phyloP scores from a whole-genome alignment of 1,140 invertebrate species.

The Coenobita brevimanus region DNA sequence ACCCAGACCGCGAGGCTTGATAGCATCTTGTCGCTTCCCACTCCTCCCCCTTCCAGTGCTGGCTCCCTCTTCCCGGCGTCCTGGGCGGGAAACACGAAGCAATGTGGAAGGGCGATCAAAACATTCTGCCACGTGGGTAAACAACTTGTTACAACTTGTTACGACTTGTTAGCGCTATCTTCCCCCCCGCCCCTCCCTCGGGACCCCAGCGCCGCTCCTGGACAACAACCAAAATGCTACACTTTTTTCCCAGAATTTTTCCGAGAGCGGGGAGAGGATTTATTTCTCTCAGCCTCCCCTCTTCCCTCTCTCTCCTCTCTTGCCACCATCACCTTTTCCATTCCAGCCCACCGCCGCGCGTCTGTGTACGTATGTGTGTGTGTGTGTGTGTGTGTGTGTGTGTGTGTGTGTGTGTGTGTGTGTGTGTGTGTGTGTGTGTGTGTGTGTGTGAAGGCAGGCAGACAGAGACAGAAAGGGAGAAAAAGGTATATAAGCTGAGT shows the following conservation, averaged over 20 bases:
- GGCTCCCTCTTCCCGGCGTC: constrained; percentile 17
- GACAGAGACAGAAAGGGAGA: too few species aligned
- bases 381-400: neutral
- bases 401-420: too few species aligned
- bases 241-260: constrained; percentile 63
- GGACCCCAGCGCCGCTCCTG: constrained; percentile 49
- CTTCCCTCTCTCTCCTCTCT: neutral
- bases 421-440: too few species aligned
- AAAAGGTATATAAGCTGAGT: too few species aligned
- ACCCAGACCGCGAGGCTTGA: neutral
- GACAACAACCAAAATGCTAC: constrained; percentile 65
- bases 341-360: neutral
- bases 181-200: constrained; percentile 56
- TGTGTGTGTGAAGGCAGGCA: too few species aligned
- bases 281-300: constrained; percentile 15
- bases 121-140: constrained; percentile 63
- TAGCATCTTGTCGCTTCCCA: neutral
- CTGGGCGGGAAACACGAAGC: constrained; percentile 58
- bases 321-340: neutral
- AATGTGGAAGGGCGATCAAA: constrained; percentile 60
- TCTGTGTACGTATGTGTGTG: neutral
- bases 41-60: neutral
- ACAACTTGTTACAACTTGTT: constrained; percentile 69
- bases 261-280: constrained; percentile 12
- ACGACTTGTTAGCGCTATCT: constrained; percentile 69